A percentile compares a stretch with the other conserved stretches of the same genome.
These are phyloP conservation scores for Ornithoptera priamus DNA, from an alignment of 2,888 invertebrate species.

Conservation along the genomic window DNA sequence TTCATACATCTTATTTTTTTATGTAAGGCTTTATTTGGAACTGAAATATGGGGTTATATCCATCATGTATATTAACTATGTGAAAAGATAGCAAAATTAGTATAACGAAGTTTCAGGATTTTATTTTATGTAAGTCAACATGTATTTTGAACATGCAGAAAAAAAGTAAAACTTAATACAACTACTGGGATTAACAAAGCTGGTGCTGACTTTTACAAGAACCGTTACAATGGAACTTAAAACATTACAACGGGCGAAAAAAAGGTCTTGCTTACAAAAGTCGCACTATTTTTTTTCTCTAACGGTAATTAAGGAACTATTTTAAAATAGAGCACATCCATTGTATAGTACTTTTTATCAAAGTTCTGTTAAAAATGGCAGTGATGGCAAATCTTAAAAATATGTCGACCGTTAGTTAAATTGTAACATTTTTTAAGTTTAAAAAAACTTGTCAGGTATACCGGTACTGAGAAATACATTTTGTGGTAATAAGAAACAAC, in stretches of 20 bases:
- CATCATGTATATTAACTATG: too few relatives aligned
- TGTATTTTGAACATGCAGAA: not conserved
- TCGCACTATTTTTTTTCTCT: slow-evolving; percentile 52
- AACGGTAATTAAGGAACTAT: slow-evolving; percentile 46
- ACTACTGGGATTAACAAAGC: not conserved
- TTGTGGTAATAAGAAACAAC: not conserved
- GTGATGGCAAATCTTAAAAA: slow-evolving; percentile 39
- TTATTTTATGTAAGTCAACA: too few relatives aligned
- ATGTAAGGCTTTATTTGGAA: too few relatives aligned
- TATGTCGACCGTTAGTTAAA: slow-evolving; percentile 51
- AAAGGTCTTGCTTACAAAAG: slow-evolving; percentile 37
- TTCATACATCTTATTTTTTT: not conserved
- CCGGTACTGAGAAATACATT: slow-evolving; percentile 30
- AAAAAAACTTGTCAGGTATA: slow-evolving; percentile 32
- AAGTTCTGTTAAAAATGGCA: slow-evolving; percentile 32
- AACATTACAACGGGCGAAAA: slow-evolving; percentile 32
- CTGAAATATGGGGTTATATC: too few relatives aligned
- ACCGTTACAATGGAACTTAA: slow-evolving; percentile 2
- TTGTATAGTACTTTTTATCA: slow-evolving; percentile 41
- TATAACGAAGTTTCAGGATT: too few relatives aligned
- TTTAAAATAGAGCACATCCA: slow-evolving; percentile 62
- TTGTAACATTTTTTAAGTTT: slow-evolving; percentile 54
- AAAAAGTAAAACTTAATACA: not conserved
- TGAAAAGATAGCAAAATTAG: too few relatives aligned
- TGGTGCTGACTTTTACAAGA: not conserved